phyloP scores from a whole-genome alignment of 2,797 vertebrate genomes.

The Enteromius radiatus region DNA sequence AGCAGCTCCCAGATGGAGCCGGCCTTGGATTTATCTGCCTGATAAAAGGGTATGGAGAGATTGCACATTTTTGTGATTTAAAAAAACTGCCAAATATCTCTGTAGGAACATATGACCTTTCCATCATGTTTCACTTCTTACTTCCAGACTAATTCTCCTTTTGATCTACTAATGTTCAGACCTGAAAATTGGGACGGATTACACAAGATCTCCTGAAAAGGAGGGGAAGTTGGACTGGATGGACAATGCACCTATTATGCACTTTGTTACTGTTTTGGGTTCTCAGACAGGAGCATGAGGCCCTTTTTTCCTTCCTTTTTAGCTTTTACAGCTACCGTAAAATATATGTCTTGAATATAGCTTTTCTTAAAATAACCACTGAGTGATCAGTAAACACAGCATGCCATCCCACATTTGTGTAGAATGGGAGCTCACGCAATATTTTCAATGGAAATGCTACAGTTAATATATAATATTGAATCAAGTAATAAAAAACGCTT shows the following conservation, averaged over 20 bases:
- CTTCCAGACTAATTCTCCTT: not conserved
- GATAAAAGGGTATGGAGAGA: slow-evolving; percentile 39
- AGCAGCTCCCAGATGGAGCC: slow-evolving; percentile 71
- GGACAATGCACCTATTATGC: slow-evolving; percentile 51
- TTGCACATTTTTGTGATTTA: slow-evolving; percentile 9
- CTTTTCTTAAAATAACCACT: slow-evolving; percentile 51
- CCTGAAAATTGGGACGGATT: slow-evolving; percentile 23
- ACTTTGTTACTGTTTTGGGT: slow-evolving; percentile 43
- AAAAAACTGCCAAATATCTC: slow-evolving; percentile 34
- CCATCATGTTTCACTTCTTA: slow-evolving; percentile 4
- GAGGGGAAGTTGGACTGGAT: slow-evolving; percentile 36
- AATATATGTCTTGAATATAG: slow-evolving; percentile 59
- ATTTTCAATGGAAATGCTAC: slow-evolving; percentile 3
- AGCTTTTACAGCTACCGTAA: slow-evolving; percentile 44
- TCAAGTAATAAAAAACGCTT: slow-evolving; percentile 27
- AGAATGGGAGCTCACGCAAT: slow-evolving; percentile 40
- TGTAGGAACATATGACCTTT: not conserved
- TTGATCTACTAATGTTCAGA: slow-evolving; percentile 27
- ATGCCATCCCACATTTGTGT: slow-evolving; percentile 36
- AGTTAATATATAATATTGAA: not conserved
- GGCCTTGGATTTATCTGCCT: slow-evolving; percentile 56
- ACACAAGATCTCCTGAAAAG: slow-evolving; percentile 31
- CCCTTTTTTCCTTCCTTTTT: slow-evolving; percentile 17
- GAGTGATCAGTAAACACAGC: slow-evolving; percentile 55
- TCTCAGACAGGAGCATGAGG: slow-evolving; percentile 40